Conservation (phyloP, 2,888 invertebrate genomes). For the Belgica antarctica region DNA sequence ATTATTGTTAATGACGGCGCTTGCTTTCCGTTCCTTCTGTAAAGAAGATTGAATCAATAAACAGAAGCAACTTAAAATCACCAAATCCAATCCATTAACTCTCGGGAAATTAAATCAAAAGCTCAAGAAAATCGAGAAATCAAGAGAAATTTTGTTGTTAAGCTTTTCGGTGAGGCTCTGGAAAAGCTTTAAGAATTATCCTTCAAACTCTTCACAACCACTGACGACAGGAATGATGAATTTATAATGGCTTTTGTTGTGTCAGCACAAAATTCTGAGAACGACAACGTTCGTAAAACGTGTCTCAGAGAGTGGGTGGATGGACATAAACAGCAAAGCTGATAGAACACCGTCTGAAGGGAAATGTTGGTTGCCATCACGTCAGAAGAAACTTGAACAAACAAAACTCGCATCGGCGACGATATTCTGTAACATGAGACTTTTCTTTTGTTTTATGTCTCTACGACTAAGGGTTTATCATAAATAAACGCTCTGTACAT, state of each 20-base stretch:
- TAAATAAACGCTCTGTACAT: constrained; percentile 13
- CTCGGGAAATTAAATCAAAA: not conserved
- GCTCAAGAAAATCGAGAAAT: not conserved
- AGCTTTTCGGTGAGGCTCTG: not conserved
- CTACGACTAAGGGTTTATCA: not conserved
- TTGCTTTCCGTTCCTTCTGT: not conserved
- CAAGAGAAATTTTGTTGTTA: not conserved
- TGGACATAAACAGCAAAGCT: not conserved
- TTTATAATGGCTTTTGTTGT: not conserved
- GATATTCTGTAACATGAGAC: not conserved
- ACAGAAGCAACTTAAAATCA: not conserved
- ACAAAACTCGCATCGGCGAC: constrained; percentile 19
- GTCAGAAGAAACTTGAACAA: constrained; percentile 3
- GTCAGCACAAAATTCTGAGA: constrained; percentile 12
- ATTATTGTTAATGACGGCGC: too few relatives aligned
- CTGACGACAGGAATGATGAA: constrained; percentile 11
- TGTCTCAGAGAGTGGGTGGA: not conserved
- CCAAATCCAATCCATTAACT: too few relatives aligned
- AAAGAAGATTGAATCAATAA: not conserved
- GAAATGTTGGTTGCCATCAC: too few relatives aligned
- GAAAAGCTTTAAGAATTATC: not conserved
- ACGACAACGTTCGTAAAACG: not conserved
- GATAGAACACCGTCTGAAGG: too few relatives aligned
- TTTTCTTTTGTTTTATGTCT: constrained; percentile 17
- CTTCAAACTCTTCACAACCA: constrained; percentile 10